Percentiles rank a stretch among this genome's conserved stretches.
Conservation (phyloP, 92 coral and sea anemone species). For the Epizoanthus rinbou region DNA sequence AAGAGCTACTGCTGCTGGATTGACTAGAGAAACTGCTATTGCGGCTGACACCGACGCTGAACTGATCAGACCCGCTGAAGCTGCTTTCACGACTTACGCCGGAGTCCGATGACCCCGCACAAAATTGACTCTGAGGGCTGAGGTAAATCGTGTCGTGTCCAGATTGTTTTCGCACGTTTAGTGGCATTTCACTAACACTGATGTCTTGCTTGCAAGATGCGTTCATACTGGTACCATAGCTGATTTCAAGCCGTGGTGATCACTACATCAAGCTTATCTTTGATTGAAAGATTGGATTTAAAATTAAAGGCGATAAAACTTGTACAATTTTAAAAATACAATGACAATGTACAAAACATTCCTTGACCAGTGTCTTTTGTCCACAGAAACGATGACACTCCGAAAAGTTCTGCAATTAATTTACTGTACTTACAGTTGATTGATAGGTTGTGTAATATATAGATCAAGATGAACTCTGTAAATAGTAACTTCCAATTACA, state of each 20-base stretch:
- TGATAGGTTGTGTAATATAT: slow-evolving; percentile 36
- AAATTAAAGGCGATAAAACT: neutral
- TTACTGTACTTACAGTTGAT: slow-evolving; percentile 20
- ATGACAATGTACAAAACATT: neutral
- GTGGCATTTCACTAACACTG: neutral
- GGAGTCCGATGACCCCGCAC: slow-evolving; percentile 24
- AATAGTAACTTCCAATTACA: slow-evolving; percentile 32
- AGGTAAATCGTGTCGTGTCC: slow-evolving; percentile 3
- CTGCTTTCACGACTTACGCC: slow-evolving; percentile 73
- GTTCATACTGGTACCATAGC: slow-evolving; percentile 5
- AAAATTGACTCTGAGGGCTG: neutral
- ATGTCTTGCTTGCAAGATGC: neutral
- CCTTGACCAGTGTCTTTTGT: neutral
- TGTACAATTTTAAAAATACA: neutral
- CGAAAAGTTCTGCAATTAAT: neutral
- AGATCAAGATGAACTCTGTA: slow-evolving; percentile 24
- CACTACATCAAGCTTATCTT: neutral
- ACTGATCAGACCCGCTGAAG: slow-evolving; percentile 65
- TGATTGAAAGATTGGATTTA: neutral
- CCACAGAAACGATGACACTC: slow-evolving; percentile 13
- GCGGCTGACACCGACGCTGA: slow-evolving; percentile 72
- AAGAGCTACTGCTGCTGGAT: slow-evolving; percentile 57
- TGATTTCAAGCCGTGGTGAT: neutral
- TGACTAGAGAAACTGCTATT: slow-evolving; percentile 86
- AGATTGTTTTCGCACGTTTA: slow-evolving; percentile 13